Conservation (phyloP, 2,113 vertebrate genomes). For the Ameiurus melas region DNA sequence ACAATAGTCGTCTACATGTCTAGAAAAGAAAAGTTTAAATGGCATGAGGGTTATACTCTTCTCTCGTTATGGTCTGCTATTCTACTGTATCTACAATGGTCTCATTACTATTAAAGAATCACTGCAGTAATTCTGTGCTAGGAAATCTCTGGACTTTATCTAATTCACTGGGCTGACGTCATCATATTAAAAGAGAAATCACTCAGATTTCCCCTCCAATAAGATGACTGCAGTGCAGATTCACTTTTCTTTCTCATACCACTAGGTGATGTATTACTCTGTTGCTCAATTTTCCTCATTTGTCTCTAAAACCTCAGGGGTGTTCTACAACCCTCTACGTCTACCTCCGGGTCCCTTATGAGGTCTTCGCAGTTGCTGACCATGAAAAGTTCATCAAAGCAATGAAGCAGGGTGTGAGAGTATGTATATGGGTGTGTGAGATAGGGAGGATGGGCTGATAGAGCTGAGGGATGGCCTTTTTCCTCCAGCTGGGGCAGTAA, state of each 20-base stretch:
- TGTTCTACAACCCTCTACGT: conserved; percentile 27
- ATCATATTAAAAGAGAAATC: conserved; percentile 27
- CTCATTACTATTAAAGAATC: conserved; percentile 31
- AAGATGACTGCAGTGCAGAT: conserved; percentile 17
- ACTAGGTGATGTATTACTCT: conserved; percentile 69
- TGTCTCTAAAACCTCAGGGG: conserved; percentile 56
- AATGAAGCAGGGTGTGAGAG: conserved; percentile 84
- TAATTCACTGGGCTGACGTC: neutral
- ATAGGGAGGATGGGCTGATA: conserved; percentile 70
- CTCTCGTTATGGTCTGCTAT: neutral
- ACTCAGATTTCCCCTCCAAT: neutral
- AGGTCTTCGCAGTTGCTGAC: conserved; percentile 95
- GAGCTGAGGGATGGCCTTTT: conserved; percentile 57
- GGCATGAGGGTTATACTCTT: neutral
- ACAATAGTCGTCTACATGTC: neutral
- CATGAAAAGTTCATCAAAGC: conserved; percentile 99
- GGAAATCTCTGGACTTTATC: conserved; percentile 12
- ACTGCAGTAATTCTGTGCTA: neutral
- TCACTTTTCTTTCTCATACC: conserved; percentile 66
- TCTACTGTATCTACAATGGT: neutral
- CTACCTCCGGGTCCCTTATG: conserved; percentile 71
- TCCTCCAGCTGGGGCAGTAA: conserved; percentile 95
- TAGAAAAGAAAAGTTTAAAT: neutral
- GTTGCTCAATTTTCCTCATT: conserved; percentile 60
- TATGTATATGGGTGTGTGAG: conserved; percentile 30